phyloP scores from a whole-genome alignment of 92 coral and sea anemone species.

The Parazoanthus swiftii region DNA sequence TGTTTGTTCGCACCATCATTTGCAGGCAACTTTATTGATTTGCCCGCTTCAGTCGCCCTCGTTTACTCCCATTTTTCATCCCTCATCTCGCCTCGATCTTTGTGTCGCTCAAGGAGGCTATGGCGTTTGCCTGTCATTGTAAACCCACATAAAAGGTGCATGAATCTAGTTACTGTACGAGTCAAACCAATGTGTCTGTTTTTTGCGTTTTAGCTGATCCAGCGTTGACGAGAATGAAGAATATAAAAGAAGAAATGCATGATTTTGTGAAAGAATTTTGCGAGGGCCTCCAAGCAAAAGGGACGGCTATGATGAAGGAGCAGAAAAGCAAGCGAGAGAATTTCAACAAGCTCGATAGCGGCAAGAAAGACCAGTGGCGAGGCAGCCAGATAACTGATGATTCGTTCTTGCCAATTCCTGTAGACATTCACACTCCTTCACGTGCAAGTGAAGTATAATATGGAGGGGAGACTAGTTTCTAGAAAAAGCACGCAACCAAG shows the following conservation, averaged over 20 bases:
- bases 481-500: too few relatives aligned
- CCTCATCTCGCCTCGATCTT: neutral
- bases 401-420: neutral
- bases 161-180: neutral
- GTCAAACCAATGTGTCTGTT: neutral
- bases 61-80: too few relatives aligned
- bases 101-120: neutral
- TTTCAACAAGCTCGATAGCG: neutral
- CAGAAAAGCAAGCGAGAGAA: neutral
- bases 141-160: too few relatives aligned
- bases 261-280: slow-evolving; percentile 19
- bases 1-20: too few relatives aligned
- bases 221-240: neutral
- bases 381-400: neutral
- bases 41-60: too few relatives aligned
- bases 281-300: neutral
- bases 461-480: too few relatives aligned
- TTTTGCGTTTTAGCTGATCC: slow-evolving; percentile 11
- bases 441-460: too few relatives aligned
- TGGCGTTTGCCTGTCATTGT: too few relatives aligned
- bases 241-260: slow-evolving; percentile 18
- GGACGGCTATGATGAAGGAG: neutral
- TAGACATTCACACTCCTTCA: neutral
- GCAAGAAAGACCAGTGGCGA: neutral
- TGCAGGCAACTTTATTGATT: too few relatives aligned